phyloP scores from a whole-genome alignment of 2,113 vertebrate genomes.

The Monopterus albus region DNA sequence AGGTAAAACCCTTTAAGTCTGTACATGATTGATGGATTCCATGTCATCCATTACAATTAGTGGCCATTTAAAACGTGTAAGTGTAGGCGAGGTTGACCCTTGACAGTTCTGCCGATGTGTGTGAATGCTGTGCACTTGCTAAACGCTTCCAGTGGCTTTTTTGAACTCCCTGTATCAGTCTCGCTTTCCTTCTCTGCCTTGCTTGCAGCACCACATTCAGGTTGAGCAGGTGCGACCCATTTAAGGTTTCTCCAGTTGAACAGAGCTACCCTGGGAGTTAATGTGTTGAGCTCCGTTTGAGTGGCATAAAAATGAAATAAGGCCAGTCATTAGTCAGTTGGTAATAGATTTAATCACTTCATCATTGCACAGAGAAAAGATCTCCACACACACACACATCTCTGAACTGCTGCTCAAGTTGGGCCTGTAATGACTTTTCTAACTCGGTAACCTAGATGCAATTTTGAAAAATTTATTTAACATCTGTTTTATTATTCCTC shows the following conservation, averaged over 20 bases:
- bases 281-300: conserved; percentile 6
- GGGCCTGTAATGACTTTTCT: conserved; percentile 14
- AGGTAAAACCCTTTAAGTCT: too few species aligned
- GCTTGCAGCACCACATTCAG: too few species aligned
- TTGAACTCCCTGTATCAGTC: too few species aligned
- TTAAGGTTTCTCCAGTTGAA: background rate
- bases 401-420: background rate
- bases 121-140: too few species aligned
- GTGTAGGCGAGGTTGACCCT: too few species aligned
- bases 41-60: too few species aligned
- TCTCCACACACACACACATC: background rate
- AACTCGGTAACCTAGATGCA: conserved; percentile 28
- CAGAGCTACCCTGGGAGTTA: conserved; percentile 14
- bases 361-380: background rate
- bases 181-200: too few species aligned
- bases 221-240: conserved; percentile 9
- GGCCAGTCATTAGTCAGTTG: conserved; percentile 21
- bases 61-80: too few species aligned
- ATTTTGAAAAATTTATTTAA: conserved; percentile 38
- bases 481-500: conserved; percentile 62
- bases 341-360: conserved; percentile 31
- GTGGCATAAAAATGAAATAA: conserved; percentile 20
- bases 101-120: too few species aligned
- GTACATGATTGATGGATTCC: too few species aligned
- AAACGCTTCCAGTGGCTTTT: too few species aligned